phyloP scores from a whole-genome alignment of 2,797 vertebrate genomes.

The Phalloptychus januarius region DNA sequence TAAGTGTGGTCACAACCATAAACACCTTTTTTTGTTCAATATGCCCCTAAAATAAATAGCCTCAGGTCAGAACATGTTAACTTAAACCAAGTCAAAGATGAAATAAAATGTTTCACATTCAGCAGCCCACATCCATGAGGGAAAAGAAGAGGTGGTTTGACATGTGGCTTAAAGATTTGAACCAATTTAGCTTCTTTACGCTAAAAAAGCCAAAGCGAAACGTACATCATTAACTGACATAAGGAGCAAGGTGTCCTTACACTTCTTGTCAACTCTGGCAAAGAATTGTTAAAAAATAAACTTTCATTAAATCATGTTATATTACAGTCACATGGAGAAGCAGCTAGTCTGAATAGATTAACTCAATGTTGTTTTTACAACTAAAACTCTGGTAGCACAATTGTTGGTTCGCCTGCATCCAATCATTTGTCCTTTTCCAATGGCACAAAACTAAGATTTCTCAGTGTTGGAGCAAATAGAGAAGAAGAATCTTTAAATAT shows the following conservation, averaged over 20 bases:
- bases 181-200: neutral
- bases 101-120: neutral
- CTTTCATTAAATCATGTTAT: neutral
- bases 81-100: neutral
- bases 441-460: too few species aligned
- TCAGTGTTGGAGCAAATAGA: too few species aligned
- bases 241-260: neutral
- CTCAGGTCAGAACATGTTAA: neutral
- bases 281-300: neutral
- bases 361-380: too few species aligned
- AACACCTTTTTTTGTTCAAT: neutral
- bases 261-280: neutral
- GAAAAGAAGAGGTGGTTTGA: neutral
- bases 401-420: too few species aligned
- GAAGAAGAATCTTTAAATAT: too few species aligned
- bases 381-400: too few species aligned
- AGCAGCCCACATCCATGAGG: neutral
- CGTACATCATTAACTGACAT: neutral
- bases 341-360: too few species aligned
- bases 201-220: neutral
- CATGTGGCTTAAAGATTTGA: neutral
- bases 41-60: neutral
- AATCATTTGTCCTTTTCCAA: too few species aligned
- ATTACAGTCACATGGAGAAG: neutral
- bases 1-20: neutral